Base-by-base conservation (phyloP, 2,888 invertebrate genomes). In the Perizoma affinitatum region DNA sequence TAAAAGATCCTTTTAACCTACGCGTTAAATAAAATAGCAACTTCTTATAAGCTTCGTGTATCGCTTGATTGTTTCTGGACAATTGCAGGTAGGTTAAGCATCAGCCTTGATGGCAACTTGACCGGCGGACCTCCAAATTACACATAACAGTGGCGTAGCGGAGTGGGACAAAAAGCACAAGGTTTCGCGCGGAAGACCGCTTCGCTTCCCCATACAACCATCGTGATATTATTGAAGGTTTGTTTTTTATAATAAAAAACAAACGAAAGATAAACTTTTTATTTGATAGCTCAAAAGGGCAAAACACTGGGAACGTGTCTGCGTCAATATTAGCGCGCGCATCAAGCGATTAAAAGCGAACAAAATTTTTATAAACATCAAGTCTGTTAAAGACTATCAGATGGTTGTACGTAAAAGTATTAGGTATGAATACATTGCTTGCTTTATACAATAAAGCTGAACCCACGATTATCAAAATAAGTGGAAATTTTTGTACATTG, bases 51-150 rank as follows among this genome's bases (percentile, higher is more conserved):
- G 33, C 33, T 6, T 55, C 47, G 48, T 44, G 48, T 41, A 48
- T 33, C 33, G 34, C 49, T 53, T 9, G 45, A 45, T 44, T 46
- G 6, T 46, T 46, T 54, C 57, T 57, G 50, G 54, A 71, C 67
- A 67, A 55, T 70, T 63, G 64, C 67, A 64, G 67, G 67, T 70
- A 74, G 74, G 74, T 71, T 65, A 74, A 79, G 57, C 66, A 59
- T 67, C 74, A 82, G 79, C 86, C 83, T 87, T 84, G 84, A 79
- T 70, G 77, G 79, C 78, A 80, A 53, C 51, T 83, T 83, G 87
- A 90, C 88, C 86, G 83, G 78, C 81, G 90, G 91, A 92, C 91
- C 92, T 91, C 88, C 87, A 91, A 92, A 91, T 88, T 90, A 92
- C 91, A 91, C 92, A 92, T 89, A 90, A 90, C 90, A 89, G 86